Evolutionary conservation across 2,113 vertebrate species (phyloP), one percentile per base, ranked within the genome.

Genomic region (Lepisosteus osseus): DNA sequence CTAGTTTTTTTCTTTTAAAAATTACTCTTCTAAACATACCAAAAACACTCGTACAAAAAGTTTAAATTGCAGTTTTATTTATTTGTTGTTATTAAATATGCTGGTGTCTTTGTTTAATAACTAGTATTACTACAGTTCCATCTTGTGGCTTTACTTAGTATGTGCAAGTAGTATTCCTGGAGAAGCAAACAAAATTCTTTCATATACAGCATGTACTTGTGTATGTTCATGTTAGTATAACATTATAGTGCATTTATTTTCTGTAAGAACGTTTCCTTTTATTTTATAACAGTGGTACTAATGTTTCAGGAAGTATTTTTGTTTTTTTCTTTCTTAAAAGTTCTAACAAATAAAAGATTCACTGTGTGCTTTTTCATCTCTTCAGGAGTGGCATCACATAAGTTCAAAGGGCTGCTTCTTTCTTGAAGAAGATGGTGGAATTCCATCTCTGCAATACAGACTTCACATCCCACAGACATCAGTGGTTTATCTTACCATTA

Each of bases 371-470:
- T 29, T 71, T 73, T 70, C 3, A 41, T 57, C 77, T 44, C 0
- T 86, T 44, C 81, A 98, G 96, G 93, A 94, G 2, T 97, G 95
- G 96, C 91, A 90, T 0, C 77, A 84, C 56, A 81, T 79, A 43
- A 87, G 74, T 0, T 82, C 92, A 75, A 97, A 86, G 78, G 96
- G 97, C 68, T 96, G 96, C 78, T 97, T 98, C 84, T 96, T 94
- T 83, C 72, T 97, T 69, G 95, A 98, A 76, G 93, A 95, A 0
- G 87, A 91, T 63, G 90, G 94, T 17, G 91, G 87, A 63, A 91
- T 96, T 45, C 57, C 90, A 73, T 93, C 92, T 69, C 92, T 97
- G 78, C 95, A 94, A 75, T 98, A 96, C 83, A 89, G 82, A 66
- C 77, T 97, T 79, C 86, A 94, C 9, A 59, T 97, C 62, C 65